Conservation (phyloP, 1,140 invertebrate species). For the Platyscapa corneri region DNA sequence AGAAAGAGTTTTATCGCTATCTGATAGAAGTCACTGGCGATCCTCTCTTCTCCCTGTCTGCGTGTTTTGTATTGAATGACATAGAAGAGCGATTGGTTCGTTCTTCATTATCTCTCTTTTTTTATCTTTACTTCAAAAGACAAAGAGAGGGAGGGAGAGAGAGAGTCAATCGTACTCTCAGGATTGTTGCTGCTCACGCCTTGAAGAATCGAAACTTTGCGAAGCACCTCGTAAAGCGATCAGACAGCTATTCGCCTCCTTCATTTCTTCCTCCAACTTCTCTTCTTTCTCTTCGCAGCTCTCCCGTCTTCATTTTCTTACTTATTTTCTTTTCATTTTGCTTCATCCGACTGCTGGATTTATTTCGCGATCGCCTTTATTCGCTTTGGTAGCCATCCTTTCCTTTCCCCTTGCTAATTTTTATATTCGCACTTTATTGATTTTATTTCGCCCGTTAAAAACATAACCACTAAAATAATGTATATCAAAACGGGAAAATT, state of each 20-base stretch:
- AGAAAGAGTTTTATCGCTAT: slow-evolving; percentile 36
- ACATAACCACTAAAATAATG: background rate
- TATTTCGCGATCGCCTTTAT: background rate
- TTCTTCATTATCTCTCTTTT: slow-evolving; percentile 29
- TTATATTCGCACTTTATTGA: background rate
- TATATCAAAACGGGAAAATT: background rate
- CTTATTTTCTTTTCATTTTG: background rate
- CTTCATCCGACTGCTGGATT: too few relatives aligned
- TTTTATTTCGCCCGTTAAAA: background rate
- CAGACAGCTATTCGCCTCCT: slow-evolving; percentile 50
- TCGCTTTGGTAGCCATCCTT: background rate
- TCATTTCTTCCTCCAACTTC: background rate
- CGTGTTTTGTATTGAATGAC: slow-evolving; percentile 19
- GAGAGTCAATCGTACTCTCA: slow-evolving; percentile 45
- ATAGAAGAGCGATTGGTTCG: slow-evolving; percentile 43
- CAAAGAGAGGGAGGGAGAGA: background rate
- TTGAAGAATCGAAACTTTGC: slow-evolving; percentile 54
- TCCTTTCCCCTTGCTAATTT: background rate
- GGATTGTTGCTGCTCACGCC: slow-evolving; percentile 50
- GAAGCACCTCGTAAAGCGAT: slow-evolving; percentile 55
- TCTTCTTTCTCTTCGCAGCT: background rate
- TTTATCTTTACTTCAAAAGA: background rate
- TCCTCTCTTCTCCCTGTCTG: slow-evolving; percentile 9
- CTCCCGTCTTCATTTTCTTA: background rate
- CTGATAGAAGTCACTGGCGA: slow-evolving; percentile 32